These are phyloP conservation scores for Phataginus tetradactyla DNA, from an alignment of 2,797 vertebrate genomes.

Conservation along the genomic window DNA sequence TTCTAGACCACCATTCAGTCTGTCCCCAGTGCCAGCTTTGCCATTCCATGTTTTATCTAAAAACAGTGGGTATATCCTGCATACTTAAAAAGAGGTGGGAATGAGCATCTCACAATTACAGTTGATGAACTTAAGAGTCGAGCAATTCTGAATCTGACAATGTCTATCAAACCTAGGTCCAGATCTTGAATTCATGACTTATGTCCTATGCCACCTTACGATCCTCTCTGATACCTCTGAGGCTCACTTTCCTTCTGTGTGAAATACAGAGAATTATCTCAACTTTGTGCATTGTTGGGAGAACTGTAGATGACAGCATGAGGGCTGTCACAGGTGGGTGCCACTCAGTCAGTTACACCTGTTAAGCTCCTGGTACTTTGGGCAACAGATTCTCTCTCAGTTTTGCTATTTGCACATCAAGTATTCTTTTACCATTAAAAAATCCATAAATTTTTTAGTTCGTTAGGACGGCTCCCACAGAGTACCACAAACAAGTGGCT, in stretches of 20 bases:
- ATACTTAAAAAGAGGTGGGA: neutral
- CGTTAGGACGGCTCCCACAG: neutral
- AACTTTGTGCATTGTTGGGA: neutral
- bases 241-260: neutral
- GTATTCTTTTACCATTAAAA: neutral
- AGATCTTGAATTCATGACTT: neutral
- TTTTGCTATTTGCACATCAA: neutral
- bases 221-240: neutral
- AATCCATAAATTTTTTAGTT: neutral
- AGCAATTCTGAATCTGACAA: neutral
- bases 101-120: neutral
- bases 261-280: neutral
- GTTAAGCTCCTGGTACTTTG: neutral
- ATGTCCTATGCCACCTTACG: rapidly evolving
- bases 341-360: neutral
- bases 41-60: neutral
- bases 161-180: neutral
- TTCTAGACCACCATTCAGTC: neutral
- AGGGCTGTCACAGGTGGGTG: rapidly evolving
- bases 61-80: neutral
- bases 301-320: neutral
- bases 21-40: neutral
- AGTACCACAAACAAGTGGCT: neutral
- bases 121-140: neutral
- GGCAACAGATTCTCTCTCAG: neutral